Percentiles rank a stretch among this genome's conserved stretches.
phyloP scores from a whole-genome alignment of 2,797 vertebrate genomes.

The Lutjanus argentimaculatus region DNA sequence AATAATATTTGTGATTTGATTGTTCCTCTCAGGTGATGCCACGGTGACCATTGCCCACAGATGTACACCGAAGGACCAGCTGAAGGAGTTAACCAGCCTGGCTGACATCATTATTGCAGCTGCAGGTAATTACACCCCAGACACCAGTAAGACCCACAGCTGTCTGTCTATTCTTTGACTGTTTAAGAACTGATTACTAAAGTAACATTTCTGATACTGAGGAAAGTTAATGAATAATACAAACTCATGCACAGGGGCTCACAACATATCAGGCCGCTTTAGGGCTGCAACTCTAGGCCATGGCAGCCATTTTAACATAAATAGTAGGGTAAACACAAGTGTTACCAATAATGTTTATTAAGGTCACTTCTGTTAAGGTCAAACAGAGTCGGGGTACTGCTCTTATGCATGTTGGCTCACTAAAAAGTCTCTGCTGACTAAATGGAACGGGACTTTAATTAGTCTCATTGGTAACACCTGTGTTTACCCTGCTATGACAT shows the following conservation, averaged over 20 bases:
- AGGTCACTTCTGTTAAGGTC: too few relatives aligned
- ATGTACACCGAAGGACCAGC: constrained; percentile 90
- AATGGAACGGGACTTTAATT: too few relatives aligned
- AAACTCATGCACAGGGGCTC: too few relatives aligned
- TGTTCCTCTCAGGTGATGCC: constrained; percentile 89
- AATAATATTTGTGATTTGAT: neutral
- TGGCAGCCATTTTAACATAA: too few relatives aligned
- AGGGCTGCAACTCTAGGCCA: neutral
- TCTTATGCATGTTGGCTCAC: too few relatives aligned
- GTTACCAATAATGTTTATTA: too few relatives aligned
- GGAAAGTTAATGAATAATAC: neutral
- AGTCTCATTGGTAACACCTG: too few relatives aligned
- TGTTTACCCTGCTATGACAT: too few relatives aligned
- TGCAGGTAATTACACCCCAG: constrained; percentile 84
- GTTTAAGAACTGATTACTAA: neutral
- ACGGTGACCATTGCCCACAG: constrained; percentile 94
- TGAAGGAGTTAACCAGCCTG: constrained; percentile 88
- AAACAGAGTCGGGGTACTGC: too few relatives aligned
- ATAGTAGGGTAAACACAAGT: too few relatives aligned
- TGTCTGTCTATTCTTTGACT: neutral
- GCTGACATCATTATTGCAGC: constrained; percentile 92
- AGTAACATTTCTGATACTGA: neutral
- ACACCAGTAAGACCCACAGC: neutral
- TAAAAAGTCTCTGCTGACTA: too few relatives aligned
- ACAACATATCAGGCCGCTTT: neutral